These are phyloP conservation scores for Holacanthella duospinosa DNA, from an alignment of 2,888 invertebrate genomes.

Conservation along the genomic window DNA sequence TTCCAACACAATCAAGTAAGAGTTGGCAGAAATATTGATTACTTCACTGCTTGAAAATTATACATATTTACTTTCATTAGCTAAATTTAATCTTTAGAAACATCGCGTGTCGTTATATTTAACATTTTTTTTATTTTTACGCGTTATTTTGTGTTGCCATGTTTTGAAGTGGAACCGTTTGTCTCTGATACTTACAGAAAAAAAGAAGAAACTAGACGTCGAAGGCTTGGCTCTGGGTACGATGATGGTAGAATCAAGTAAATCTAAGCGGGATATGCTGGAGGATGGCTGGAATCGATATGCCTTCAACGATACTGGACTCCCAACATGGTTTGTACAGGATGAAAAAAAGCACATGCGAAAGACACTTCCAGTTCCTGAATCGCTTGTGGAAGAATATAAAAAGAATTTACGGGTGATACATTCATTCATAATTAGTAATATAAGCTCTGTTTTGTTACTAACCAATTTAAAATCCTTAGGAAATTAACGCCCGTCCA, in stretches of 20 bases:
- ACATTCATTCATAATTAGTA: no score
- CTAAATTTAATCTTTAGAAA: no score
- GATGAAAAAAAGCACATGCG: slow-evolving; percentile 87
- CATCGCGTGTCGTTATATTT: background rate
- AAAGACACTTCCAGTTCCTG: slow-evolving; percentile 71
- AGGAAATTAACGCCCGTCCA: slow-evolving; percentile 81
- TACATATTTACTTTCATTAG: no score
- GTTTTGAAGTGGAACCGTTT: background rate
- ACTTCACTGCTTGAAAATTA: no score
- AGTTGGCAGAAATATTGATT: no score
- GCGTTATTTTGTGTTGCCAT: background rate
- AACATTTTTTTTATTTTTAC: background rate
- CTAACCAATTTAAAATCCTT: background rate
- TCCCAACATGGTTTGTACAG: slow-evolving; percentile 92
- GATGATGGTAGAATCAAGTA: slow-evolving; percentile 78
- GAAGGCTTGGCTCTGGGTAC: slow-evolving; percentile 88
- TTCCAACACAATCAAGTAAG: background rate
- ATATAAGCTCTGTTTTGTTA: no score
- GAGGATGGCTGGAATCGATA: slow-evolving; percentile 91
- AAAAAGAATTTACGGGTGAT: slow-evolving; percentile 49
- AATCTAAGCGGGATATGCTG: slow-evolving; percentile 75
- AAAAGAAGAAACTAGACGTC: slow-evolving; percentile 61
- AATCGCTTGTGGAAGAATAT: slow-evolving; percentile 75
- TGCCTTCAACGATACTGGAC: slow-evolving; percentile 75
- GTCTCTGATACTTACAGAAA: no score